Evolutionary conservation across 2,797 vertebrate genomes (phyloP), one percentile per base, ranked within the genome.

Genomic region (Malurus splendens): DNA sequence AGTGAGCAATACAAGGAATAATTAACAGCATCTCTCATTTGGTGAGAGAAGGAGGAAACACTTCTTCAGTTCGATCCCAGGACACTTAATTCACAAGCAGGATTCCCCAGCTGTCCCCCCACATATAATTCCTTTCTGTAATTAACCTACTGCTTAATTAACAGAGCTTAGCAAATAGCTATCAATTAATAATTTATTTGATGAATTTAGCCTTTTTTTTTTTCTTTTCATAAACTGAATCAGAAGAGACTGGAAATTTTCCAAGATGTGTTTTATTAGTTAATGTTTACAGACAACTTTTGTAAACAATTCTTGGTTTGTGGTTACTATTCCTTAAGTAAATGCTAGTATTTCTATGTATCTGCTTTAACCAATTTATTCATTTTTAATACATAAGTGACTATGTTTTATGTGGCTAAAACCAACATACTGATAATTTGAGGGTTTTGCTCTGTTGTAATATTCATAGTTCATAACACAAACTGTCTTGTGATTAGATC

Each of bases 121-220:
- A 75, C 28, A 81, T 3, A 14, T 18, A 88, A 85, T 81, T 70
- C 50, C 87, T 23, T 79, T 68, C 45, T 83, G 47, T 73, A 94
- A 91, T 87, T 92, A 93, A 83, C 17, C 38, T 81, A 67, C 22
- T 30, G 14, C 32, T 90, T 85, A 92, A 90, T 95, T 91, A 88
- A 67, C 25, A 76, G 32, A 81, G 13, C 11, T 73, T 54, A 84
- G 27, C 15, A 93, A 92, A 95, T 48, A 89, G 30, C 42, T 92
- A 22, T 68, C 23, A 57, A 33, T 74, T 11, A 86, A 82, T 84
- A 75, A 84, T 66, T 79, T 82, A 61, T 55, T 56, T 86, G 68
- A 75, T 64, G 2, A 88, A 62, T 77, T 82, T 74, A 52, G 9
- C 5, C 10, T 19, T 66, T 41, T 75, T 61, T 55, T 55, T 55